Base-by-base conservation (phyloP, 1,140 invertebrate genomes). In the Papilio machaon region DNA sequence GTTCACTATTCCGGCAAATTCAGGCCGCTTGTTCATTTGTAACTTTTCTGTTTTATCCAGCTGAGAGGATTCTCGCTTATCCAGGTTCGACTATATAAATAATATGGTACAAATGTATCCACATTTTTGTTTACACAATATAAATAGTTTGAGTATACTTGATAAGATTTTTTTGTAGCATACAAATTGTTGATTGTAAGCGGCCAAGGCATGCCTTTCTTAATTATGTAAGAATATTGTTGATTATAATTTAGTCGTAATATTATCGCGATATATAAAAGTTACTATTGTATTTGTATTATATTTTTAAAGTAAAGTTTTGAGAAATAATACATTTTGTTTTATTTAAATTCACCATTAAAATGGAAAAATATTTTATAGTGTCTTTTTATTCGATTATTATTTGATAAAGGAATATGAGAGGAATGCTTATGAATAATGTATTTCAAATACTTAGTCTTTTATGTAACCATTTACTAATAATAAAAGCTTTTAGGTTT, bases 231-330 rank as follows among this genome's bases (percentile, higher is more conserved):
- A 79, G 77, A 79, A 47, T 67, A 30, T 79, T 79, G 60, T 67
- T 15, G 58, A 8, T 49, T 79, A 79, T 47, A 67, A n/a, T 38
- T 79, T 58, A 78, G 77, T 79, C 46, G 17, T 46, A 43, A 52
- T 74, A 74, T 30, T 30, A 79, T 46, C n/a, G 38, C 38, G 19
- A 64, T 79, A 67, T 79, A 79, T 79, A 46, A 79, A 79, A 35
- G 77, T 79, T 79, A 79, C 64, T 79, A 75, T 54, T 76, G 77
- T 47, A 79, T 47, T 79, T 79, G 77, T 79, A 79, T 67, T 46
- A 79, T 79, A 79, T 79, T 79, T 79, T 79, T 79, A 67, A 78
- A 79, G 60, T 79, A 67, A 79, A 79, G n/a, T 79, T 30, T 79
- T 79, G 54, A 58, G 75, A 58, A 79, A 79, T 30, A 17, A 52